phyloP scores from a whole-genome alignment of 2,888 invertebrate genomes.

The Thereva nobilitata region DNA sequence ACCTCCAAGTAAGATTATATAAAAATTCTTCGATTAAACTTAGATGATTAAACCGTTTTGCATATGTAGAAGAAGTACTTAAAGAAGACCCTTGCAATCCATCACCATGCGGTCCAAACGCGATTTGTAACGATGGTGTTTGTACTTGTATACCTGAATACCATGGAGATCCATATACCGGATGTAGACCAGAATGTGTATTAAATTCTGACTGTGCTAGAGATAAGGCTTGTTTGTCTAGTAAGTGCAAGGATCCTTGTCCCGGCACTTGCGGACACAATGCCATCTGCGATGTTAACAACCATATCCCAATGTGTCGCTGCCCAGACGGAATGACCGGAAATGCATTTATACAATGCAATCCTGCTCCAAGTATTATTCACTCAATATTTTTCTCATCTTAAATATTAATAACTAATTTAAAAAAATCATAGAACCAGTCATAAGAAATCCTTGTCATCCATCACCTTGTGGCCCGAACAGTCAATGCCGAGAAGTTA shows the following conservation, averaged over 20 bases:
- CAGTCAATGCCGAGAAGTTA: conserved; percentile 65
- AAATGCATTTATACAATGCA: conserved; percentile 70
- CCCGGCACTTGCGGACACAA: conserved; percentile 72
- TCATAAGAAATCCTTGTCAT: conserved; percentile 59
- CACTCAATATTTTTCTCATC: conserved; percentile 6
- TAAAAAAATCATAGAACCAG: conserved; percentile 21
- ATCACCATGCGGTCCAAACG: conserved; percentile 74
- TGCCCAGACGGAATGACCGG: conserved; percentile 67
- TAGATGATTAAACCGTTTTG: background rate
- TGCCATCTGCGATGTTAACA: conserved; percentile 72
- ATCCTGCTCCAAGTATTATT: conserved; percentile 61
- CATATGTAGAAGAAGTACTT: conserved; percentile 17
- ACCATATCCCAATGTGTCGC: conserved; percentile 73
- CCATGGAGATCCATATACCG: conserved; percentile 70
- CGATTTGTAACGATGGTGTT: conserved; percentile 68
- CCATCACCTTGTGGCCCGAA: conserved; percentile 70
- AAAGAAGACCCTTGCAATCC: conserved; percentile 68
- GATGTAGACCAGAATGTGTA: conserved; percentile 73
- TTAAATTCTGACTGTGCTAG: conserved; percentile 70
- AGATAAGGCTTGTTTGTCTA: conserved; percentile 70
- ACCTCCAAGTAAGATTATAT: conserved; percentile 52
- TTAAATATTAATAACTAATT: background rate
- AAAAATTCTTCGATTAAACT: background rate
- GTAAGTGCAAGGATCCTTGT: conserved; percentile 74
- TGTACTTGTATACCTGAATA: conserved; percentile 71